phyloP scores from a whole-genome alignment of 2,888 invertebrate genomes.

The Xylota segnis region DNA sequence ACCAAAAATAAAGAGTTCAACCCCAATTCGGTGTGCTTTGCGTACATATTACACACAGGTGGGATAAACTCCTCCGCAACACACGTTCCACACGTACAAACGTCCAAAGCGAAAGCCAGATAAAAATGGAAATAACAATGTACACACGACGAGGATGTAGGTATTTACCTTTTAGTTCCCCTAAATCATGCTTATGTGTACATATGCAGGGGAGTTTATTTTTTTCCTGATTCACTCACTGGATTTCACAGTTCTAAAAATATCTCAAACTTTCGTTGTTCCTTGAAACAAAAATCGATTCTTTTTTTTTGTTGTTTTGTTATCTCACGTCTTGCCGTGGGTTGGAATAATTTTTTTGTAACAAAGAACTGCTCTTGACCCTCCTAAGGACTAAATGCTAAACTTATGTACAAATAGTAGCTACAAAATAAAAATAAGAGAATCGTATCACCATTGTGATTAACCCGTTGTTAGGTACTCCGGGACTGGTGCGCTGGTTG shows the following conservation, averaged over 20 bases:
- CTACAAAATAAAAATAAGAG: conserved; percentile 19
- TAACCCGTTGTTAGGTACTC: conserved; percentile 68
- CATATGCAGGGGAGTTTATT: conserved; percentile 55
- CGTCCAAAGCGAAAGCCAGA: conserved; percentile 52
- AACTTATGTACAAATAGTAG: conserved; percentile 24
- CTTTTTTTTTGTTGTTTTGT: conserved; percentile 18
- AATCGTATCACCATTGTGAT: conserved; percentile 71
- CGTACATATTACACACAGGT: conserved; percentile 65
- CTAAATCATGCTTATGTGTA: conserved; percentile 60
- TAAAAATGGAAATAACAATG: conserved; percentile 65
- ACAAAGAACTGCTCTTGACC: conserved; percentile 48
- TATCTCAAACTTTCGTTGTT: conserved; percentile 51
- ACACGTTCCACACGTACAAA: conserved; percentile 45
- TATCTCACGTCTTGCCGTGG: conserved; percentile 8
- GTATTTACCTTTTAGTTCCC: conserved; percentile 69
- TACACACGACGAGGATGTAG: conserved; percentile 65
- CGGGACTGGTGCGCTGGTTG: conserved; percentile 12
- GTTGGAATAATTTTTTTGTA: not conserved
- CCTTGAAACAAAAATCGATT: not conserved
- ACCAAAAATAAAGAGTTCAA: conserved; percentile 57
- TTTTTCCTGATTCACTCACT: conserved; percentile 59
- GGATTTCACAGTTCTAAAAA: conserved; percentile 68
- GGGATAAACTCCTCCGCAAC: conserved; percentile 70
- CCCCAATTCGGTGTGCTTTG: conserved; percentile 60
- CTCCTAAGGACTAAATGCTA: conserved; percentile 66